A percentile compares a stretch with the other conserved stretches of the same genome.
phyloP scores from a whole-genome alignment of 2,888 invertebrate genomes.

The Athalia cordata region DNA sequence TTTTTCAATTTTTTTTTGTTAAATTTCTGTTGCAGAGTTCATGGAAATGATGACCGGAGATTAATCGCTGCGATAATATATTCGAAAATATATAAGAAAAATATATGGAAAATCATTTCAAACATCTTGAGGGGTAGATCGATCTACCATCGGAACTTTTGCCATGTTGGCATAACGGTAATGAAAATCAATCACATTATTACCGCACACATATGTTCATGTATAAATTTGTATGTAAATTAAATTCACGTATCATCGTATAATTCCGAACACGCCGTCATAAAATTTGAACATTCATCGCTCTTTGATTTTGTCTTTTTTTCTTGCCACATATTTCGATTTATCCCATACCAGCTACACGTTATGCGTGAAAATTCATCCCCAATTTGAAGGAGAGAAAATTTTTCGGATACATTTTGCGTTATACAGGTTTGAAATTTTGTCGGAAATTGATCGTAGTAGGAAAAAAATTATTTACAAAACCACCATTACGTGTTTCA shows the following conservation, averaged over 20 bases:
- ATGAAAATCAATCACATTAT: background rate
- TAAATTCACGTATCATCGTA: conserved; percentile 6
- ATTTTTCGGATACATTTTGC: no score
- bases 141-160: background rate
- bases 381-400: background rate
- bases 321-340: background rate
- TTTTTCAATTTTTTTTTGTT: conserved; percentile 18
- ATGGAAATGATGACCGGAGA: conserved; percentile 90
- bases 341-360: background rate
- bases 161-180: conserved; percentile 24
- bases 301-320: background rate
- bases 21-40: conserved; percentile 79
- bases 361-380: background rate
- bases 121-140: no score
- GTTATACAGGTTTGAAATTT: no score
- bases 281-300: background rate
- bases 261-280: background rate
- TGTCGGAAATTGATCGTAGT: no score
- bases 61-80: conserved; percentile 68
- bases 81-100: background rate
- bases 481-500: no score
- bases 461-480: no score
- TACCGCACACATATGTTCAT: background rate
- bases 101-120: no score
- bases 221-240: background rate